Evolutionary conservation across 2,797 vertebrate species (phyloP).

Genomic region (Cyprinella venusta): DNA sequence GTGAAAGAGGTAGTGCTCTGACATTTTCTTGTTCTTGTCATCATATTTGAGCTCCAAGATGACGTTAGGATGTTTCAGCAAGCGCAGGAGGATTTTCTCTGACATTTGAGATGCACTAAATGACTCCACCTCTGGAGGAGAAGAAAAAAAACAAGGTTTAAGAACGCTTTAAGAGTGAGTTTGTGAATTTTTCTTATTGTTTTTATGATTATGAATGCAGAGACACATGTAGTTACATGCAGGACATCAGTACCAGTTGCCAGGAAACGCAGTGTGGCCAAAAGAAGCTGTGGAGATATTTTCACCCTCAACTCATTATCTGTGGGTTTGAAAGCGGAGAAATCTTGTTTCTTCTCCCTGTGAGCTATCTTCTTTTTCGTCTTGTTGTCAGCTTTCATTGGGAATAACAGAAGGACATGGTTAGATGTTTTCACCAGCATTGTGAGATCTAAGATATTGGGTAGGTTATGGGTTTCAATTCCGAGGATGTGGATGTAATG

Average conservation of each 20-base stretch:
- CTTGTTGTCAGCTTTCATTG: slow-evolving; percentile 85
- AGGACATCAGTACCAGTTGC: slow-evolving; percentile 87
- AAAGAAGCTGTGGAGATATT: slow-evolving; percentile 92
- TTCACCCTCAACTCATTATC: slow-evolving; percentile 92
- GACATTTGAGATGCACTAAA: slow-evolving; percentile 89
- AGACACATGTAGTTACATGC: slow-evolving; percentile 29
- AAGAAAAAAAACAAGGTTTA: not conserved
- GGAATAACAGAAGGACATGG: slow-evolving; percentile 6
- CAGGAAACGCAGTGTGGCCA: slow-evolving; percentile 95
- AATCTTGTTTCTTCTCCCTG: slow-evolving; percentile 91
- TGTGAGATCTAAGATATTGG: not conserved
- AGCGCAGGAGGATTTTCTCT: slow-evolving; percentile 90
- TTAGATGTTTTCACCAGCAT: not conserved
- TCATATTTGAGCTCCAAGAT: slow-evolving; percentile 93
- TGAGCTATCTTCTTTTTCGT: slow-evolving; percentile 91
- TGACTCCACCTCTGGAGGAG: slow-evolving; percentile 87
- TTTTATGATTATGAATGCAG: not conserved
- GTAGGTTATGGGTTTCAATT: not conserved
- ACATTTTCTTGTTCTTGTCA: slow-evolving; percentile 86
- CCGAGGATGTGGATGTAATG: not conserved
- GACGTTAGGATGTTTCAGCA: slow-evolving; percentile 91
- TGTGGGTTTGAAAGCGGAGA: slow-evolving; percentile 92
- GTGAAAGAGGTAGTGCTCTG: slow-evolving; percentile 89
- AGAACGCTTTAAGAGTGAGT: slow-evolving; percentile 22
- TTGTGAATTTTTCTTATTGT: not conserved